phyloP scores from a whole-genome alignment of 2,113 vertebrate species.

The Planiliza haematocheilus region DNA sequence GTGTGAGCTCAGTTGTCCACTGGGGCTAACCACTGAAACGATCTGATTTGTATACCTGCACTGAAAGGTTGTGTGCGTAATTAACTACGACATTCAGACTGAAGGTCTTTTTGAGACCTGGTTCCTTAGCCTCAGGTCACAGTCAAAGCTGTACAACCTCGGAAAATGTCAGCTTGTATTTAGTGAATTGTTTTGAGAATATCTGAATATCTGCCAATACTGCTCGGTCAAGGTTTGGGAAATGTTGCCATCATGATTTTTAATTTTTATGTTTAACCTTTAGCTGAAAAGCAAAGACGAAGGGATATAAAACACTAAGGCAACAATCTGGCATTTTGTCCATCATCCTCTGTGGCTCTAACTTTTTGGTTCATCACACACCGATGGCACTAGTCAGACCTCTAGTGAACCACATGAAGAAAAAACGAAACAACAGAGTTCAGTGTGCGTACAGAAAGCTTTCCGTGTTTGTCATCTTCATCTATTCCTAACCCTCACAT shows the following conservation, averaged over 20 bases:
- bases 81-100: slow-evolving; percentile 1
- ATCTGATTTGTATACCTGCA: slow-evolving; percentile 5
- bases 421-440: no score
- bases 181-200: not conserved
- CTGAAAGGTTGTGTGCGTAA: slow-evolving; percentile 7
- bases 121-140: not conserved
- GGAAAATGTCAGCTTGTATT: not conserved
- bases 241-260: not conserved
- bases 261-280: not conserved
- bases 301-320: no score
- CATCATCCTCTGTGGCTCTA: no score
- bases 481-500: no score
- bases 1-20: slow-evolving; percentile 1
- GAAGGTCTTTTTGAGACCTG: slow-evolving; percentile 1
- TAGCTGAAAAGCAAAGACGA: not conserved
- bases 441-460: not conserved
- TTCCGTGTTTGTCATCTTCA: no score
- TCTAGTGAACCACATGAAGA: no score
- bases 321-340: no score
- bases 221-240: not conserved
- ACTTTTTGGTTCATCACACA: no score
- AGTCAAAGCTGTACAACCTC: not conserved
- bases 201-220: not conserved
- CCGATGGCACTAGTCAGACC: no score
- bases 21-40: slow-evolving; percentile 15